phyloP scores from a whole-genome alignment of 2,113 vertebrate species.

The Engraulis encrasicolus region DNA sequence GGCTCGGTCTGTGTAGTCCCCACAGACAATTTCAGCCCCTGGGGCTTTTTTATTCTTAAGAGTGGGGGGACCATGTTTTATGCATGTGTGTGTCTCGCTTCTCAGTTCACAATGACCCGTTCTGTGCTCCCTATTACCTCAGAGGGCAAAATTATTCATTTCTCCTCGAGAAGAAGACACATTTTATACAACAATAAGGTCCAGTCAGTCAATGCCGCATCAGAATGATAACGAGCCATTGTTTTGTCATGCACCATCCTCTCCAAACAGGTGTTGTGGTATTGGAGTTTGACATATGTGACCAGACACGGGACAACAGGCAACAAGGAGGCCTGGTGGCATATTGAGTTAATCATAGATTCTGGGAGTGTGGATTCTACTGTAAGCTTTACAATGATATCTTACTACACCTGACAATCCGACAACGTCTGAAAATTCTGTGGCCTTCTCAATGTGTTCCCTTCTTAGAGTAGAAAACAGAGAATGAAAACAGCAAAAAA shows the following conservation, averaged over 20 bases:
- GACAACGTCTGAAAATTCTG: no score
- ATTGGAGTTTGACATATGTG: conserved; percentile 21
- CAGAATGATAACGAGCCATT: neutral
- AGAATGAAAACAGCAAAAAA: no score
- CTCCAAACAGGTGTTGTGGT: neutral
- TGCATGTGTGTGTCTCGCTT: conserved; percentile 69
- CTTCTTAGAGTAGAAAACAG: no score
- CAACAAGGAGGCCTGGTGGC: no score
- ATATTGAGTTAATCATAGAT: no score
- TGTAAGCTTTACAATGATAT: no score
- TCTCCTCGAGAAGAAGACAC: neutral
- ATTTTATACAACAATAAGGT: conserved; percentile 10
- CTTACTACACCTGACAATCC: no score
- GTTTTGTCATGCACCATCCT: neutral
- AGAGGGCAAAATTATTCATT: neutral
- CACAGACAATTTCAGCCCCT: conserved; percentile 23
- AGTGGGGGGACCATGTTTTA: conserved; percentile 47
- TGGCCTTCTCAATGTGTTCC: no score
- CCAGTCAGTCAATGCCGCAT: conserved; percentile 16
- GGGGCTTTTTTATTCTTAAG: neutral
- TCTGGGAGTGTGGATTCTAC: no score
- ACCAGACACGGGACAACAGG: no score
- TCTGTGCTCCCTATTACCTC: conserved; percentile 49
- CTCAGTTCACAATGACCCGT: conserved; percentile 62
- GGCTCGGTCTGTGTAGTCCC: conserved; percentile 52